Conservation (phyloP, 2,888 invertebrate species). For the Chouioia cunea region DNA sequence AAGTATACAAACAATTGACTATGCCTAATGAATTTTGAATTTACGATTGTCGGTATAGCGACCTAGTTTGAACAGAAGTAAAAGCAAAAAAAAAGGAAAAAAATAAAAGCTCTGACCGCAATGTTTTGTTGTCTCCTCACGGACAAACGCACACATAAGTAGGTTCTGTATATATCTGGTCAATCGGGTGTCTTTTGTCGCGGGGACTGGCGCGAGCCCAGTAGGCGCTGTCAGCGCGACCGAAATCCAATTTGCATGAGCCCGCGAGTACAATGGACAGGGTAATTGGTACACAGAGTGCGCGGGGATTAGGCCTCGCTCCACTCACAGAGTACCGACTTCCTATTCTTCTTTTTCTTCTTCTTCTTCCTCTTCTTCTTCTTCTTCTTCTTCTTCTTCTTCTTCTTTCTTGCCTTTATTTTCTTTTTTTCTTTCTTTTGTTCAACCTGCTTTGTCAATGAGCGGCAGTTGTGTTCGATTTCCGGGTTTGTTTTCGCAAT, state of each 20-base stretch:
- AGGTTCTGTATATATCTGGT: too few species aligned
- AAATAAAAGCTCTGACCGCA: too few species aligned
- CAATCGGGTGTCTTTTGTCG: not conserved
- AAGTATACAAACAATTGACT: too few species aligned
- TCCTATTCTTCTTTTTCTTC: slow-evolving; percentile 15
- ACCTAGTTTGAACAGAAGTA: too few species aligned
- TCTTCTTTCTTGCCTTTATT: slow-evolving; percentile 18
- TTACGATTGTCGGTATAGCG: too few species aligned
- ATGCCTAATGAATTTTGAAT: too few species aligned
- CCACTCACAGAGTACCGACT: slow-evolving; percentile 22
- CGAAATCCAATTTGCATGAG: slow-evolving; percentile 66
- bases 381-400: not conserved
- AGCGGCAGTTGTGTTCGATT: not conserved
- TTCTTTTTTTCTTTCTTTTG: not conserved
- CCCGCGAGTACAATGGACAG: slow-evolving; percentile 53
- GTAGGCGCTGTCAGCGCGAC: slow-evolving; percentile 46
- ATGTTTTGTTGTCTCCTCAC: too few species aligned
- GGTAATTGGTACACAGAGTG: slow-evolving; percentile 62
- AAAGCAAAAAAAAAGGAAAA: too few species aligned
- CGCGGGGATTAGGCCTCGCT: slow-evolving; percentile 38
- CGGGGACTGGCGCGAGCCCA: slow-evolving; percentile 5
- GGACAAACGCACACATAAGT: too few species aligned
- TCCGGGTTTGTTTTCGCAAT: slow-evolving; percentile 14
- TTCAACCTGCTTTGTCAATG: too few species aligned
- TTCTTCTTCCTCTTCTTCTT: not conserved